Evolutionary conservation across 2,113 vertebrate species (phyloP), one percentile per base, ranked within the genome.

Genomic region (Chionomys nivalis): DNA sequence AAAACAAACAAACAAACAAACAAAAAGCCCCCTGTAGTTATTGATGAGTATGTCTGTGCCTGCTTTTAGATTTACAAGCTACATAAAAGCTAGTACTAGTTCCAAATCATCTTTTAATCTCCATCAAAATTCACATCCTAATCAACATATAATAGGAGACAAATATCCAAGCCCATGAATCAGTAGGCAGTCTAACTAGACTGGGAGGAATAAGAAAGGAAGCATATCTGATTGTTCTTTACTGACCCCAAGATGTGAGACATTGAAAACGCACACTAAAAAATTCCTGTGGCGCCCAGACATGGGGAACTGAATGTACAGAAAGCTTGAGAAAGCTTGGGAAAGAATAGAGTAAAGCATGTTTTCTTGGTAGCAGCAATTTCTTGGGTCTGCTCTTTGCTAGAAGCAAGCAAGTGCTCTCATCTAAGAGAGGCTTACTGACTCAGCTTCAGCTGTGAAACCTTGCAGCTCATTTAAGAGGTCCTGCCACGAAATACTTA

Each of bases 131-230:
- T 94, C 72, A 85, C 28, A 94, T 66, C 33, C 87, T 94, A 83
- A 95, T 75, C 88, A 97, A 93, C 75, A 97, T 36, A 14, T 52
- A 95, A 79, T 21, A 78, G 24, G 58, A 95, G 36, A 78, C n/a
- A 55, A 93, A 81, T 61, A 91, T 63, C 75, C 52, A 95, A 87
- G 61, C 79, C 31, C 78, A 92, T 92, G 76, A 95, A 88, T 92
- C 49, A 96, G 87, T 52, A 94, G 85, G 55, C n/a, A 88, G 36
- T 58, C 72, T 78, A 72, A 79, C 52, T n/a, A 96, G 28, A 92
- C 3, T 73, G 88, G 49, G 86, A 93, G 94, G 68, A 94, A 90
- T 55, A 76, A 91, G 44, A 52, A 95, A 97, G 31, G 65, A 70
- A 76, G 81, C 1, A 8, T 28, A 86, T 87, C 44, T 93, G 55